Base-by-base conservation (phyloP, 2,113 vertebrate species). In the Ancistrus triradiatus region DNA sequence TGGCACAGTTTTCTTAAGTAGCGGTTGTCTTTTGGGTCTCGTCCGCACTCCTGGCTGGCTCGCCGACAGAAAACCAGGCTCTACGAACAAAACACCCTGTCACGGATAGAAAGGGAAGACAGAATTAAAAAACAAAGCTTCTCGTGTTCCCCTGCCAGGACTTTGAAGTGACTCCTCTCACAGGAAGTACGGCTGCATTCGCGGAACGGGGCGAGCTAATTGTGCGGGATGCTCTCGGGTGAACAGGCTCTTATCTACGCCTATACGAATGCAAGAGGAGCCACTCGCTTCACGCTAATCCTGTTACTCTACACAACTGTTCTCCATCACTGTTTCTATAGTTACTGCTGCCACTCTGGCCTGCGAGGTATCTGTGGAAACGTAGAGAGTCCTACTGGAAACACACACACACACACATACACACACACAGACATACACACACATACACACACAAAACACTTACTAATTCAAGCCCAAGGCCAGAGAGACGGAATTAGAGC, bases 81-180 rank as follows among this genome's bases (percentile, higher is more conserved):
- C 76, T 88, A 90, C 8, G 78, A 84, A 76, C 87, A 89, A 80
- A 90, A 90, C 68, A 89, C 88, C 83, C 88, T 90, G 80, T 10
- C 66, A 79, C 43, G 57, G 9, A 65, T 44, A 68, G 14, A 42
- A 73, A 52, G 49, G 3, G 70, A 63, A 72, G 11, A 66, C 50
- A 49, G 33, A 69, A 31, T 49, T 47, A 57, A 19, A 57, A 18
- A 57, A 57, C 42, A 28, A 48, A 15, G 48, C 17, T n/a, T 42
- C 38, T 59, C 66, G 68, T 78, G 72, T 64, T 75, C 61, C 68
- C 49, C 42, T 37, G 68, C 58, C 59, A 67, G 50, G 62, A 75
- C 68, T 73, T 67, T 77, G 72, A 75, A 82, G 79, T 74, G 76
- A 79, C 81, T 80, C 71, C 78, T 74, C 73, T 72, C 71, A 59